These are phyloP conservation scores for Pseudomyrmex sp. DNA, from an alignment of 1,140 invertebrate genomes.

Conservation along the genomic window DNA sequence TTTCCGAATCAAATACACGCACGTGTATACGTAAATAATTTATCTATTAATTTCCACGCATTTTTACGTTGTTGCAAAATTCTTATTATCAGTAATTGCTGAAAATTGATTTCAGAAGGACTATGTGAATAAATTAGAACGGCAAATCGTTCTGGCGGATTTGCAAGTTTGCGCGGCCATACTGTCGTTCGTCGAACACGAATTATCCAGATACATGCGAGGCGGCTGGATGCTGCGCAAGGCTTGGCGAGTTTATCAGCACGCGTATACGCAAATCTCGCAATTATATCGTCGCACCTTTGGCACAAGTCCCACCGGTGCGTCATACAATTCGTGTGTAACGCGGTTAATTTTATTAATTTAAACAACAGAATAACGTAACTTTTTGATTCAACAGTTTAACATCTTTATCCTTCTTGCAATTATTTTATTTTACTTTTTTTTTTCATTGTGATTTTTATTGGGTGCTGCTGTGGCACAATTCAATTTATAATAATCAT, in stretches of 20 bases:
- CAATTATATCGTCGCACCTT: slow-evolving; percentile 85
- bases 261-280: slow-evolving; percentile 87
- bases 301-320: slow-evolving; percentile 78
- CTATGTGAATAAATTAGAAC: slow-evolving; percentile 84
- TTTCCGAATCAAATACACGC: no score
- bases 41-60: not conserved
- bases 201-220: slow-evolving; percentile 89
- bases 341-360: slow-evolving; percentile 3
- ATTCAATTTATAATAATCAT: not conserved
- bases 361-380: not conserved
- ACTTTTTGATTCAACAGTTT: no score
- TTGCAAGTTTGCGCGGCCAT: slow-evolving; percentile 89
- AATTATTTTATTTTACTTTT: not conserved
- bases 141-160: slow-evolving; percentile 90
- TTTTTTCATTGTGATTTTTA: not conserved
- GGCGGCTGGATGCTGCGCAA: slow-evolving; percentile 90
- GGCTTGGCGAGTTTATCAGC: slow-evolving; percentile 91
- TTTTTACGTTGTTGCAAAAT: not conserved
- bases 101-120: slow-evolving; percentile 71
- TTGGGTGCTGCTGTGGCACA: not conserved
- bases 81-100: not conserved
- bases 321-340: slow-evolving; percentile 2
- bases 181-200: slow-evolving; percentile 88
- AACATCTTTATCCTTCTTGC: not conserved
- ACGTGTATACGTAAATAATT: no score